Evolutionary conservation across 2,888 invertebrate species (phyloP), one percentile per base, ranked within the genome.

Genomic region (Koerneria pararmatus): DNA sequence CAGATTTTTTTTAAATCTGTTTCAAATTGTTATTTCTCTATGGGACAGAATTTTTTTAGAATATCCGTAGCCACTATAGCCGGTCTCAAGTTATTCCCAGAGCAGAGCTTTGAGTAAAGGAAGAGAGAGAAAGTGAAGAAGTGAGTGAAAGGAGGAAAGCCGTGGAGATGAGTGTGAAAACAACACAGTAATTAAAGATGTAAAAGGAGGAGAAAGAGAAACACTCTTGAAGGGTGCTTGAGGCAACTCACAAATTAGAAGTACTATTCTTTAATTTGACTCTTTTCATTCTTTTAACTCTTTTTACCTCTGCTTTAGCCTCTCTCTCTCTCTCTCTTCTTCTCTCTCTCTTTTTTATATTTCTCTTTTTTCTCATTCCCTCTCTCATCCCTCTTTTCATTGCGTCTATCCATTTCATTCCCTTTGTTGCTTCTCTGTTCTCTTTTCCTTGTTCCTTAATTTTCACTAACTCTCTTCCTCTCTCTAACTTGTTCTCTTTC

Each of bases 301-400:
- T 41, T 46, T 59, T 46, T 5, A 22, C 32, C 58, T 32, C 58
- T 48, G n/a, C n/a, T 19, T 19, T 8, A 41, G 11, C 41, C 41
- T 19, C 41, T 41, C 19, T 41, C 41, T 41, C 41, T 41, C 41
- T 41, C 41, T 41, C 41, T 41, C 3, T 22, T 29, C 27, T 46
- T 59, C 59, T 5, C 37, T 35, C 58, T 32, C 58, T 48, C 60
- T 60, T 48, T n/a, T 41, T 6, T 49, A 41, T n/a, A 8, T 15
- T 61, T 49, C 49, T 57, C 57, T n/a, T 35, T 34, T 22, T 46
- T 59, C 31, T 29, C 34, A 46, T 46, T n/a, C 59, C 34, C 24
- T 34, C n/a, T n/a, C n/a, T 1, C 58, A 27, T 29, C 8, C 29
- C 22, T n/a, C 1, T 1, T 22, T 19, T 32, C 11, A 8, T n/a